These are phyloP conservation scores for Aromia moschata DNA, from an alignment of 2,888 invertebrate species.

Conservation along the genomic window DNA sequence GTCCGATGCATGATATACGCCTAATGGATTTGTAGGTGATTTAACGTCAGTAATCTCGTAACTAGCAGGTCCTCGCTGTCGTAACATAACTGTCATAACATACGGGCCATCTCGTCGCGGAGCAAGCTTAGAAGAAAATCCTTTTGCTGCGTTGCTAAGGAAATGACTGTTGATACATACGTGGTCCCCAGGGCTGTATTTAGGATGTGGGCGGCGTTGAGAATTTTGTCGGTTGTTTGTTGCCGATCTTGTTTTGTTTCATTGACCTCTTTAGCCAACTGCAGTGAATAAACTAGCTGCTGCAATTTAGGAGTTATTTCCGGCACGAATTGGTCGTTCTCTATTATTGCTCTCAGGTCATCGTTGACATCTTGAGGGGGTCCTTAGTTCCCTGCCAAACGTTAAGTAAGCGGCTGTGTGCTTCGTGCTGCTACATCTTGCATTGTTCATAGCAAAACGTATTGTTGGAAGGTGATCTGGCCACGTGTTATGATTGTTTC, in stretches of 20 bases:
- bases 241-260: conserved; percentile 37
- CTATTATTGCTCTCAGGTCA: conserved; percentile 21
- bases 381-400: conserved; percentile 26
- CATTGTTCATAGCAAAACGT: conserved; percentile 58
- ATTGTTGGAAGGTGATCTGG: conserved; percentile 29
- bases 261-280: conserved; percentile 35
- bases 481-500: conserved; percentile 50
- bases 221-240: conserved; percentile 38
- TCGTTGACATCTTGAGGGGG: conserved; percentile 42
- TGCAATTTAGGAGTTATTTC: conserved; percentile 30
- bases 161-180: conserved; percentile 43
- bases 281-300: conserved; percentile 24
- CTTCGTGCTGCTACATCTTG: conserved; percentile 33
- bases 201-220: conserved; percentile 33
- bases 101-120: conserved; percentile 53
- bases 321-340: conserved; percentile 30
- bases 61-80: conserved; percentile 23
- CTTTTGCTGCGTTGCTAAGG: conserved; percentile 40
- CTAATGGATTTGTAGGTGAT: conserved; percentile 20
- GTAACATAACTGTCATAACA: too few species aligned
- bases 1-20: conserved; percentile 35
- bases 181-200: conserved; percentile 41
- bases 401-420: conserved; percentile 51
- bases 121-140: conserved; percentile 46
- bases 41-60: conserved; percentile 27